Evolutionary conservation across 2,888 invertebrate species (phyloP), one percentile per base, ranked within the genome.

Genomic region (Diaprepes abbreviatus): DNA sequence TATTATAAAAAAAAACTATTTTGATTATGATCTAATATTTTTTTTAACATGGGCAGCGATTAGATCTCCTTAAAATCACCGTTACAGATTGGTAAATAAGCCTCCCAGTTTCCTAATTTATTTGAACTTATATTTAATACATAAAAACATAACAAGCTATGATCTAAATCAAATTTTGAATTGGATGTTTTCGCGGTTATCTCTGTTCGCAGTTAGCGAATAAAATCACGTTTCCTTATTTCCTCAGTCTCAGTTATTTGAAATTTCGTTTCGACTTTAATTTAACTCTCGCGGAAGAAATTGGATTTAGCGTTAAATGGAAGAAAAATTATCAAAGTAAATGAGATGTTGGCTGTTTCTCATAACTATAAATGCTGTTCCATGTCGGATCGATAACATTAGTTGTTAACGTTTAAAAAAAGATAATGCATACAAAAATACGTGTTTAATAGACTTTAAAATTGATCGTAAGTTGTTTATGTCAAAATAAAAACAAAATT

Each of bases 261-360:
- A 40, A 40, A n/a, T 43, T 43, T 43, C 21, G 3, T n/a, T 17
- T 43, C 19, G 43, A 19, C 19, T 43, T 21, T 43, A 43, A 43
- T 43, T 43, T 43, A 7, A 43, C 43, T n/a, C 43, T 19, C 43
- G 19, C n/a, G 21, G 21, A 43, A 43, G 3, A 21, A 43, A 43
- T 43, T 43, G 21, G n/a, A 43, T 43, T 43, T 17, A 10, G 19
- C 43, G 19, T 43, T 43, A 43, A 43, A 43, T 43, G 19, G 43
- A 24, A n/a, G 21, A 17, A 43, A 43, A 43, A 43, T 43, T 43
- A 43, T 43, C 19, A 43, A 10, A 43, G 43, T 21, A 17, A 43
- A 43, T 43, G 43, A 9, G n/a, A 43, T 43, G 19, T n/a, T n/a
- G n/a, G n/a, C 43, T n/a, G 21, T 43, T 43, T 43, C 43, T 43